Evolutionary conservation across 2,113 vertebrate species (phyloP), one percentile per base, ranked within the genome.

Genomic region (Microcebus ravelobensis): DNA sequence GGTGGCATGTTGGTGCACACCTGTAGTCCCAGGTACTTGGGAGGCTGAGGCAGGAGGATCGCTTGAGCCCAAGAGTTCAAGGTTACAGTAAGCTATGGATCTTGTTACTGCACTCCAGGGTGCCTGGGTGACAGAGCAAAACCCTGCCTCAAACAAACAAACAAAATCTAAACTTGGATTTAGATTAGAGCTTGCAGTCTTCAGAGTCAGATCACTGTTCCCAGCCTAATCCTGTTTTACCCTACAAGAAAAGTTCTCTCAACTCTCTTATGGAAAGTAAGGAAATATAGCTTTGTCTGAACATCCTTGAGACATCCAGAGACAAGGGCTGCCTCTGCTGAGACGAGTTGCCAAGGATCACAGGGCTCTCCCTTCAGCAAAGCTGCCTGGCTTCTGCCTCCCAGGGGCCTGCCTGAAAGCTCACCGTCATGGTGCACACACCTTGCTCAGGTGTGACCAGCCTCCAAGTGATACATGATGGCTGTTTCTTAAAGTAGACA

Each of bases 351-450:
- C 50, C 27, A 55, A n/a, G 7, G 9, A 48, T 20, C 21, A 2
- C 25, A 45, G 15, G 1, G 9, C 20, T 21, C 4, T 61, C 52
- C 5, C 0, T 9, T 10, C 65, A 57, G 20, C 27, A 91, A n/a
- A 39, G 2, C 15, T 42, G 15, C 5, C 83, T 29, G 4, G 5
- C 27, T 88, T 65, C n/a, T 63, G 21, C 10, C 63, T 50, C 42
- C 39, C 31, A 63, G 76, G 34, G n/a, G 20, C 3, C 61, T 36
- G 0, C n/a, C n/a, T 48, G 12, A 59, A 70, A 10, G 2, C 65
- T 29, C 14, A 11, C 9, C 4, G 8, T 48, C 57, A 8, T 27
- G 8, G 3, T 6, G 0, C 12, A 10, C 11, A 52, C 27, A 31
- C 15, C 59, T 50, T 42, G 7, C 45, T 45, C 82, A 81, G 23